Evolutionary conservation across 1,140 invertebrate species (phyloP).

Genomic region (Harpegnathos saltator): DNA sequence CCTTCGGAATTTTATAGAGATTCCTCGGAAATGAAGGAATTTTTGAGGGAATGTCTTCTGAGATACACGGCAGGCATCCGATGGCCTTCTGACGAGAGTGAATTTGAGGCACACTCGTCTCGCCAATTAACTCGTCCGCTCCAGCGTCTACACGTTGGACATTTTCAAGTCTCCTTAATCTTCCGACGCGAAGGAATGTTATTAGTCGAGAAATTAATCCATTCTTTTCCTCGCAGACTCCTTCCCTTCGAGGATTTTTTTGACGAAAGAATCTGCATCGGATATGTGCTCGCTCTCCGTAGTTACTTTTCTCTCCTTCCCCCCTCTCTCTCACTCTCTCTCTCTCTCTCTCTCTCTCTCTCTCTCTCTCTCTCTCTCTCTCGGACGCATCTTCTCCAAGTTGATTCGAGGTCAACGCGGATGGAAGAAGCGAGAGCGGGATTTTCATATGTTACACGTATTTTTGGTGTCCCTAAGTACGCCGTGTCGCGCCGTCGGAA

Average conservation of each 20-base stretch:
- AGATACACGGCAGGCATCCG: constrained; percentile 13
- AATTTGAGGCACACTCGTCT: constrained; percentile 23
- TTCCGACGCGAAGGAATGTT: neutral
- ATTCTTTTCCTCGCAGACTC: too few relatives aligned
- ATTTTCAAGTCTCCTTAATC: neutral
- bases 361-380: neutral
- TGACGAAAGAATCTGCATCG: neutral
- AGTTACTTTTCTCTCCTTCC: too few relatives aligned
- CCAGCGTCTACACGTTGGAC: neutral
- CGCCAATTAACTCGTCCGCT: constrained; percentile 17
- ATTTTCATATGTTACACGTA: constrained; percentile 48
- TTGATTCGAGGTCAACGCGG: constrained; percentile 16
- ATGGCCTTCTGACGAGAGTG: constrained; percentile 4
- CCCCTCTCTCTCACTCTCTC: too few relatives aligned
- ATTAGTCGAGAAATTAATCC: neutral
- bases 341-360: too few relatives aligned
- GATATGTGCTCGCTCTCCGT: too few relatives aligned
- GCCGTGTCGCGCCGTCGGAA: constrained; percentile 57
- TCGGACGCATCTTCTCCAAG: neutral
- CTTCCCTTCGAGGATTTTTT: neutral
- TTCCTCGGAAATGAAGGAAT: constrained; percentile 35
- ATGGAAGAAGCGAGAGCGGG: constrained; percentile 1
- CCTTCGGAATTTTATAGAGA: constrained; percentile 52
- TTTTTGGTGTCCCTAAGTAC: constrained; percentile 39
- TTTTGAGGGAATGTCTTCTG: constrained; percentile 41